Conservation (phyloP, 2,888 invertebrate genomes). For the Drosophila austrosaltans region DNA sequence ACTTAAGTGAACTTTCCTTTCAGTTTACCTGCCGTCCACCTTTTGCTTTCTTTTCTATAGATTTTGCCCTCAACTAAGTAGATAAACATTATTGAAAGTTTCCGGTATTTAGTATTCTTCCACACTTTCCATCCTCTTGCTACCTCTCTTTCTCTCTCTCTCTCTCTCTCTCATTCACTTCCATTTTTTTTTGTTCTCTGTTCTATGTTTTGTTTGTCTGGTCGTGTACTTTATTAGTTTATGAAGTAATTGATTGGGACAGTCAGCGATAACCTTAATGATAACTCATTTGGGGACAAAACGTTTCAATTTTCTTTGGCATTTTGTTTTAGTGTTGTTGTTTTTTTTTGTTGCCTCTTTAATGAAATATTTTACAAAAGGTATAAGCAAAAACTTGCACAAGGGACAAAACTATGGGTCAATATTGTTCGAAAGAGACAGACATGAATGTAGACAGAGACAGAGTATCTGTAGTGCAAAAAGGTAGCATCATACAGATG, state of each 20-base stretch:
- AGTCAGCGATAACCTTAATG: constrained; percentile 30
- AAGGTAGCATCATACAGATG: neutral
- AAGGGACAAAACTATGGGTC: constrained; percentile 3
- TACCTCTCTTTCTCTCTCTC: neutral
- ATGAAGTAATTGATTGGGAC: constrained; percentile 30
- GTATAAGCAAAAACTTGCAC: neutral
- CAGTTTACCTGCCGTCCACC: neutral
- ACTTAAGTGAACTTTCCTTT: neutral
- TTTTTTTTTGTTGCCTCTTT: neutral
- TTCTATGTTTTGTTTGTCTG: neutral
- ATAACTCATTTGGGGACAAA: constrained; percentile 22
- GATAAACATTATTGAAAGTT: constrained; percentile 60
- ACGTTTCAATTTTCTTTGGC: constrained; percentile 21
- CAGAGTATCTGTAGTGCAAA: neutral
- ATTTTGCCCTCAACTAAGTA: constrained; percentile 1
- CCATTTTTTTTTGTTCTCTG: neutral
- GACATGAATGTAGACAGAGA: neutral
- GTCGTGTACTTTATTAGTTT: constrained; percentile 33
- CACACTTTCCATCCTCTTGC: neutral
- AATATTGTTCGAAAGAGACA: constrained; percentile 3
- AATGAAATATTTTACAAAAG: constrained; percentile 2
- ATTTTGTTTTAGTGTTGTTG: neutral
- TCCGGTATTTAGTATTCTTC: constrained; percentile 49
- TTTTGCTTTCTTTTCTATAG: neutral
- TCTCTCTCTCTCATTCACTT: neutral